Conservation (phyloP, 2,113 vertebrate genomes). For the human (Homo sapiens) region DNA sequence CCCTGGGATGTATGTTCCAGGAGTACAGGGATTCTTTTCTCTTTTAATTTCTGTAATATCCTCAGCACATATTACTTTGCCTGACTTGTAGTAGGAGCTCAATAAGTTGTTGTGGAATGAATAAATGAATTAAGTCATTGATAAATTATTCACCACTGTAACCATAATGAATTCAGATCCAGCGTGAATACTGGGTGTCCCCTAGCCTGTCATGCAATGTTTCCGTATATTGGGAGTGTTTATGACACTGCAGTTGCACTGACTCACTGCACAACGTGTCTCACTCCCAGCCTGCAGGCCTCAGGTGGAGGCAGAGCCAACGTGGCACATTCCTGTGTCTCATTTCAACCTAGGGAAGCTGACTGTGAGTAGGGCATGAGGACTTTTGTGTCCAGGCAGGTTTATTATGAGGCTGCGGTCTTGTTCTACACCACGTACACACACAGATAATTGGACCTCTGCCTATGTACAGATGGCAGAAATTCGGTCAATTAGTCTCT, state of each 20-base stretch:
- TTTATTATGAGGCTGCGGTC: no score
- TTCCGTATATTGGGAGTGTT: neutral
- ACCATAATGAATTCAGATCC: neutral
- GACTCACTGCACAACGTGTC: accelerated
- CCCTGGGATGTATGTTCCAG: neutral
- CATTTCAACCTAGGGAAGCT: neutral
- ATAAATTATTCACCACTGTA: neutral
- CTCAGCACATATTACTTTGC: no score
- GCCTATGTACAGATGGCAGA: neutral
- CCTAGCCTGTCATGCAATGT: neutral
- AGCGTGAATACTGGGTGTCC: neutral
- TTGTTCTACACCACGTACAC: neutral
- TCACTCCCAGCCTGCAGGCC: no score
- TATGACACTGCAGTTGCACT: no score
- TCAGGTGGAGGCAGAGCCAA: neutral
- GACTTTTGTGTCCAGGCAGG: neutral
- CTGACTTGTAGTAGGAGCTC: neutral
- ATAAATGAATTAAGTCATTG: no score
- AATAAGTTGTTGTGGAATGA: neutral
- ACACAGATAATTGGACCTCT: neutral
- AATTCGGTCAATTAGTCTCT: neutral
- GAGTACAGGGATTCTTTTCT: neutral
- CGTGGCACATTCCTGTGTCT: accelerated
- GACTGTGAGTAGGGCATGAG: neutral
- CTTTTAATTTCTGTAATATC: neutral